Evolutionary conservation across 1,140 invertebrate species (phyloP).

Genomic region (Dreissena polymorpha): DNA sequence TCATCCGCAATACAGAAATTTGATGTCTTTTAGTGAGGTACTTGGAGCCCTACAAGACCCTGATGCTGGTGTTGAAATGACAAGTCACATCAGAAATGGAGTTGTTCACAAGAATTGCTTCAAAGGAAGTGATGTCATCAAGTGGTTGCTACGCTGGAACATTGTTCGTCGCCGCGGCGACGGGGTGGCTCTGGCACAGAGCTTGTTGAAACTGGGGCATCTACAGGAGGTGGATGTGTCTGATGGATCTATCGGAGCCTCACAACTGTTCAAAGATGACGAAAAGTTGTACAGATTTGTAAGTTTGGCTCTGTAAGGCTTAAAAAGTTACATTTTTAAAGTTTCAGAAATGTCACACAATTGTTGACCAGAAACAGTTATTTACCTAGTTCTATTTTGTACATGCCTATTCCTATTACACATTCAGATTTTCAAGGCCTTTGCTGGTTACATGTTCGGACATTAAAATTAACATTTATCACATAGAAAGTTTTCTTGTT

Average conservation of each 20-base stretch:
- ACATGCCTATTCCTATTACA: neutral
- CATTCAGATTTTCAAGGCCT: neutral
- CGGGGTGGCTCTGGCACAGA: conserved; percentile 69
- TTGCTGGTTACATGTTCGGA: neutral
- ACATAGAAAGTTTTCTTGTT: too few species aligned
- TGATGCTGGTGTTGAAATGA: conserved; percentile 68
- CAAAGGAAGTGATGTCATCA: conserved; percentile 66
- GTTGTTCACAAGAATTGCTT: conserved; percentile 72
- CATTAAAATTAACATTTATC: neutral
- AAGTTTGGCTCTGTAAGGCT: conserved; percentile 40
- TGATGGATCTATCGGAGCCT: conserved; percentile 63
- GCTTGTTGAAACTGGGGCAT: conserved; percentile 67
- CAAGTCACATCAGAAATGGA: conserved; percentile 65
- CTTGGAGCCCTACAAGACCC: conserved; percentile 71
- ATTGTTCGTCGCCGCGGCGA: conserved; percentile 68
- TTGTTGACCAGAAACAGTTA: neutral
- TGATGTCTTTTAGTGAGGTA: conserved; percentile 66
- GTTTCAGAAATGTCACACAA: neutral
- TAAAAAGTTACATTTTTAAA: neutral
- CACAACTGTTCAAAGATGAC: conserved; percentile 65
- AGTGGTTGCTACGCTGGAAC: conserved; percentile 71
- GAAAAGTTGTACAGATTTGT: conserved; percentile 73
- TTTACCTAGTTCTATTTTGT: neutral
- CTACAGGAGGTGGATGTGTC: conserved; percentile 70
- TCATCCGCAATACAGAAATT: too few species aligned